These are phyloP conservation scores for Paralichthys olivaceus DNA, from an alignment of 2,113 vertebrate species.

Conservation along the genomic window DNA sequence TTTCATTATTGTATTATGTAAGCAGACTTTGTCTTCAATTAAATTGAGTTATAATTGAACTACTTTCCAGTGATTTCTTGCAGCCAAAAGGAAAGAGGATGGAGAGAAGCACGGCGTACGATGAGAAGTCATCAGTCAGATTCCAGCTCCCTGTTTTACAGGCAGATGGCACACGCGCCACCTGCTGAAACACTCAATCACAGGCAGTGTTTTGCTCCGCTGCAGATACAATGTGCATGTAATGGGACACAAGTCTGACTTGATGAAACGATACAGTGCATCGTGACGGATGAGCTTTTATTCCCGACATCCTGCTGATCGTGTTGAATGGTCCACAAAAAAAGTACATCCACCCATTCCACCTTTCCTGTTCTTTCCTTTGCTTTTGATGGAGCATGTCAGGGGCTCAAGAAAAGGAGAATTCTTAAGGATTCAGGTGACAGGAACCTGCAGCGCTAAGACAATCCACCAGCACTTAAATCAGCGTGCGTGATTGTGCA, in stretches of 20 bases:
- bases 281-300: slow-evolving; percentile 41
- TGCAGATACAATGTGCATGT: slow-evolving; percentile 41
- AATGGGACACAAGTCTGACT: slow-evolving; percentile 49
- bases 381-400: neutral
- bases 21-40: slow-evolving; percentile 11
- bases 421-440: neutral
- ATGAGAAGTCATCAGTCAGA: slow-evolving; percentile 25
- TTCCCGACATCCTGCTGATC: slow-evolving; percentile 7
- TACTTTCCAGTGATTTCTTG: slow-evolving; percentile 2
- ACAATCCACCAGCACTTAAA: neutral
- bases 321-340: neutral
- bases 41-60: slow-evolving; percentile 17
- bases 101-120: slow-evolving; percentile 12
- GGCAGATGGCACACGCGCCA: slow-evolving; percentile 47
- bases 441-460: neutral
- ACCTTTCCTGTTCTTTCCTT: too few relatives aligned
- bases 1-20: neutral
- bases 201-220: slow-evolving; percentile 37
- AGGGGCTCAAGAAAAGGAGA: neutral
- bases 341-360: neutral
- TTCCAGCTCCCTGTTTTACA: slow-evolving; percentile 29
- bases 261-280: slow-evolving; percentile 45
- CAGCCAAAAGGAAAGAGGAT: slow-evolving; percentile 15
- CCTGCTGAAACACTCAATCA: slow-evolving; percentile 46
- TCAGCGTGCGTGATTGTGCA: neutral